phyloP scores from a whole-genome alignment of 2,797 vertebrate species.

The Phoxinus dragarum region DNA sequence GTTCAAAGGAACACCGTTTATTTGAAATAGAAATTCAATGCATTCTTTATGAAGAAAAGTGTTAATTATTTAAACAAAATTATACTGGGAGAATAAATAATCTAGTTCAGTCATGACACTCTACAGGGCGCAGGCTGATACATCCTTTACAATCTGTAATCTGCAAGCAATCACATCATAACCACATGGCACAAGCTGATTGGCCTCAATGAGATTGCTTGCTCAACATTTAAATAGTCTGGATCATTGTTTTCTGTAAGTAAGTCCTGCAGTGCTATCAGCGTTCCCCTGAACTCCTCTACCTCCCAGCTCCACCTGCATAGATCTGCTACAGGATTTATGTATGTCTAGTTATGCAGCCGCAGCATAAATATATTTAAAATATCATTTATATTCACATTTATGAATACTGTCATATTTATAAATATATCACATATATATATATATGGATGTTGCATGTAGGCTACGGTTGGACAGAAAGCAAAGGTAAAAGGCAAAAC shows the following conservation, averaged over 20 bases:
- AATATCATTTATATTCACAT: too few relatives aligned
- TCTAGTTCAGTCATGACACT: background rate
- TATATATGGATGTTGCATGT: background rate
- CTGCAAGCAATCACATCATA: background rate
- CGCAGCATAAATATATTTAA: too few relatives aligned
- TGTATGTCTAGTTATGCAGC: background rate
- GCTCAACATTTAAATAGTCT: background rate
- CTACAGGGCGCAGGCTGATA: background rate
- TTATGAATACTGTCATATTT: too few relatives aligned
- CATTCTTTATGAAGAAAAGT: background rate
- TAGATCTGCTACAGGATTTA: too few relatives aligned
- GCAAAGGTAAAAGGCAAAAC: background rate
- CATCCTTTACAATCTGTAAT: too few relatives aligned
- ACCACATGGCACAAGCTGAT: background rate
- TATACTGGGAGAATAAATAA: background rate
- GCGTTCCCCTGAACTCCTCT: too few relatives aligned
- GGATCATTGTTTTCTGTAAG: background rate
- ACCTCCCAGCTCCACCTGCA: too few relatives aligned
- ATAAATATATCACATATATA: too few relatives aligned
- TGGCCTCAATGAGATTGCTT: background rate
- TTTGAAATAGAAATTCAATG: background rate
- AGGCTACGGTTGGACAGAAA: too few relatives aligned
- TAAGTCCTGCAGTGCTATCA: background rate
- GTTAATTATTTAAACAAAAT: background rate
- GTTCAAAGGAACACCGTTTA: background rate